Conservation (phyloP, 2,888 invertebrate genomes). For the Crepidodera aurea region DNA sequence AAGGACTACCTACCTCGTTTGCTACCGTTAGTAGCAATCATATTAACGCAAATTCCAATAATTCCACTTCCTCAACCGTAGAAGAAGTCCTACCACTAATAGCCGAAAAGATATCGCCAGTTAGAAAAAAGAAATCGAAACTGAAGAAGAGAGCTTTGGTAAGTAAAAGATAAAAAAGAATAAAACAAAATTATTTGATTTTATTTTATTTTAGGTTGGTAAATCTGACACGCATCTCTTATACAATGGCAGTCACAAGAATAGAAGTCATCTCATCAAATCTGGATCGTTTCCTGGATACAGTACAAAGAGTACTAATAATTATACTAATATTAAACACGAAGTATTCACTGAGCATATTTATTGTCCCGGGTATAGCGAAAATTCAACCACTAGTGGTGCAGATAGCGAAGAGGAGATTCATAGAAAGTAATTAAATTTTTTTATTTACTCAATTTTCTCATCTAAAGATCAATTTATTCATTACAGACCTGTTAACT, state of each 20-base stretch:
- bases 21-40: constrained; percentile 50
- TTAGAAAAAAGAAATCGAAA: constrained; percentile 56
- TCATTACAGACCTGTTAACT: constrained; percentile 64
- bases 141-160: constrained; percentile 50
- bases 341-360: constrained; percentile 66
- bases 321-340: constrained; percentile 65
- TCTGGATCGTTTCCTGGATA: constrained; percentile 77
- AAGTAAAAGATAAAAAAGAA: no score
- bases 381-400: constrained; percentile 70
- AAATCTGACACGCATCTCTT: constrained; percentile 49
- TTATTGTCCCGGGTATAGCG: constrained; percentile 59
- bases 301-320: constrained; percentile 63
- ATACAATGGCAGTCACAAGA: constrained; percentile 40
- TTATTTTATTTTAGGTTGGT: constrained; percentile 45
- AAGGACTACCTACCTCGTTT: constrained; percentile 47
- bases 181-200: not conserved
- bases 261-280: constrained; percentile 66
- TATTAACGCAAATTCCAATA: constrained; percentile 55
- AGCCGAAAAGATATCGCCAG: constrained; percentile 59
- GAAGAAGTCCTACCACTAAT: constrained; percentile 63
- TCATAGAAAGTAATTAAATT: constrained; percentile 50
- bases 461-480: no score
- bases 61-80: constrained; percentile 66
- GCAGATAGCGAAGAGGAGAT: constrained; percentile 74
- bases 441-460: not conserved